Percentiles rank a stretch among this genome's conserved stretches.
Evolutionary conservation across 2,888 invertebrate genomes (phyloP).

Genomic region (Deroplatys truncata): DNA sequence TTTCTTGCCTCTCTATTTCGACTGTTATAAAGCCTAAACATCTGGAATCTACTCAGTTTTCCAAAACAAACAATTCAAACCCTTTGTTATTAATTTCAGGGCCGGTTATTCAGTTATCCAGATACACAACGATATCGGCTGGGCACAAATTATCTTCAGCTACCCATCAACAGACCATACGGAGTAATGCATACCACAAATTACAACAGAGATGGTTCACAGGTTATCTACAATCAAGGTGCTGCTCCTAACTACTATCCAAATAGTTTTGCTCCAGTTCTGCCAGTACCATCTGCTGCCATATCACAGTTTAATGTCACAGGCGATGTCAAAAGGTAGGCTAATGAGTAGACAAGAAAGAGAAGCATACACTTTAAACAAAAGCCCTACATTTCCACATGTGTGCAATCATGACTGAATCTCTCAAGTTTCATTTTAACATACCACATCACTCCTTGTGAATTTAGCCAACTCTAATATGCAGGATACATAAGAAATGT

Average conservation of each 20-base stretch:
- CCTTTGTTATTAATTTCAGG: background rate
- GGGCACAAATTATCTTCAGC: background rate
- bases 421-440: no score
- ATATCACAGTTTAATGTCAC: background rate
- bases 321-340: background rate
- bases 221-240: slow-evolving; percentile 67
- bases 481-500: no score
- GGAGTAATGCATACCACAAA: slow-evolving; percentile 47
- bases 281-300: background rate
- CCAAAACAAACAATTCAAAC: no score
- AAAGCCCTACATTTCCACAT: no score
- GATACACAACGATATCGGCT: background rate
- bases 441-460: no score
- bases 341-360: no score
- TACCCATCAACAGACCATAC: background rate
- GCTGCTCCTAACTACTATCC: slow-evolving; percentile 94
- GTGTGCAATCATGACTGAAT: no score
- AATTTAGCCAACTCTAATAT: no score
- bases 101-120: background rate
- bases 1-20: no score
- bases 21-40: no score
- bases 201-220: slow-evolving; percentile 87
- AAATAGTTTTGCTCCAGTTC: slow-evolving; percentile 62
- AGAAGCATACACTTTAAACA: no score
- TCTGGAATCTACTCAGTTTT: no score